Base-by-base conservation (phyloP, 2,797 vertebrate genomes). In the Manis pentadactyla region DNA sequence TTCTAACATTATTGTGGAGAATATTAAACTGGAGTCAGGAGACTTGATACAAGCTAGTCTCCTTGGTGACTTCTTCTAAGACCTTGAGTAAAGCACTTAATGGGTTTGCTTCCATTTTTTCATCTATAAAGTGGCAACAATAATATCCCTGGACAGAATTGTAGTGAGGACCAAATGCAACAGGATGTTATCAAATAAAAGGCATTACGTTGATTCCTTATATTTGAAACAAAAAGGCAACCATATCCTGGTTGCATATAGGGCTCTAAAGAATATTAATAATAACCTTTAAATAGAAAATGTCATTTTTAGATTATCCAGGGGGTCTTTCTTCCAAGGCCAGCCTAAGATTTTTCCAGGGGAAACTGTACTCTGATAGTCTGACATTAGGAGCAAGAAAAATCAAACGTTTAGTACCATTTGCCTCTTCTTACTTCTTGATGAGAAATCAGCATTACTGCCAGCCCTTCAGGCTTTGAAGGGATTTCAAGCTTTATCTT, bases 401-500 rank as follows among this genome's bases (percentile, higher is more conserved):
- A 87, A 39, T 17, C 21, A 83, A n/a, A 59, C 34, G 29, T 81
- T 96, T 92, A 37, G 29, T 57, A 68, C 25, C 13, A 31, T 85
- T 93, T 93, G 29, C 59, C 53, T 83, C 39, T 84, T 95, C 74
- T 95, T 84, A 39, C 53, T 61, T 89, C 69, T 69, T 77, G 87
- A 84, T 64, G 75, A 97, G 59, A 94, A 94, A 87, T 69, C 75
- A 97, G 74, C 69, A 55, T 66, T 89, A 21, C 42, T 63, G 64
- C 23, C 84, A 89, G 59, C 27, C 34, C 66, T 92, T 77, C 31
- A 71, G 84, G 42, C 74, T 96, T 69, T 96, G 87, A 94, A 92
- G 57, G 63, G 51, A 91, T 63, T 94, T 97, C 42, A 95, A 82
- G 85, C 63, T 97, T 94, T 74, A 91, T 90, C 74, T 95, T 93